Percentiles rank a stretch among this genome's conserved stretches.
Conservation (phyloP, 2,888 invertebrate species). For the Acanthopleura granulata region DNA sequence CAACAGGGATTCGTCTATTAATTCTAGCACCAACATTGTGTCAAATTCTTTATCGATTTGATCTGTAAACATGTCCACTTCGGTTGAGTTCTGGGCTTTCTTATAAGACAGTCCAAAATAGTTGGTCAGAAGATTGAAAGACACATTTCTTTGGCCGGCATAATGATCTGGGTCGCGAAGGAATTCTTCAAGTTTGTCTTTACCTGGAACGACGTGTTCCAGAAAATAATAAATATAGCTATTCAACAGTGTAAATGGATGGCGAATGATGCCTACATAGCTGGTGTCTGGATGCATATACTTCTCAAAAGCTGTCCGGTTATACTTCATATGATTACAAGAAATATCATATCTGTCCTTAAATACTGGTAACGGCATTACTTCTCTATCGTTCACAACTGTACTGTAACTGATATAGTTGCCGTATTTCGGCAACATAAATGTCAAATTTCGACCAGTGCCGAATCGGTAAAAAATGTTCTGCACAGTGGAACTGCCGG, state of each 20-base stretch:
- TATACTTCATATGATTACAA: constrained; percentile 49
- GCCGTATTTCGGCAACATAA: constrained; percentile 34
- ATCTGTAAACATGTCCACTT: neutral
- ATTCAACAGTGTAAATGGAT: constrained; percentile 31
- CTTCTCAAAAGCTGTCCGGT: constrained; percentile 29
- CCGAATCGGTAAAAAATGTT: constrained; percentile 44
- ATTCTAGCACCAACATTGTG: neutral
- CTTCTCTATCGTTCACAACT: constrained; percentile 28
- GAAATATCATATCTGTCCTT: constrained; percentile 41
- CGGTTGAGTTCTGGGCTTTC: neutral
- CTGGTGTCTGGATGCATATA: constrained; percentile 39
- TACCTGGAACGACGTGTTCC: neutral
- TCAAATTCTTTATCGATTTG: neutral
- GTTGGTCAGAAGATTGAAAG: neutral
- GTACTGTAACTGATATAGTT: constrained; percentile 38
- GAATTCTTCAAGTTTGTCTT: constrained; percentile 9
- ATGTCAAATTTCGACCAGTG: constrained; percentile 34
- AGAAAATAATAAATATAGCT: constrained; percentile 4
- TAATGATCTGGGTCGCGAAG: neutral
- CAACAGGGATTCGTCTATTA: constrained; percentile 9
- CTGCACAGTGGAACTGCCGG: constrained; percentile 44
- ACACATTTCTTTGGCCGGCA: neutral
- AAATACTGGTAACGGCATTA: constrained; percentile 30
- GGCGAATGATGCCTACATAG: constrained; percentile 43
- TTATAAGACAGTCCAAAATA: neutral